Evolutionary conservation across 2,797 vertebrate species (phyloP).

Genomic region (Muraenolepis orangiensis): DNA sequence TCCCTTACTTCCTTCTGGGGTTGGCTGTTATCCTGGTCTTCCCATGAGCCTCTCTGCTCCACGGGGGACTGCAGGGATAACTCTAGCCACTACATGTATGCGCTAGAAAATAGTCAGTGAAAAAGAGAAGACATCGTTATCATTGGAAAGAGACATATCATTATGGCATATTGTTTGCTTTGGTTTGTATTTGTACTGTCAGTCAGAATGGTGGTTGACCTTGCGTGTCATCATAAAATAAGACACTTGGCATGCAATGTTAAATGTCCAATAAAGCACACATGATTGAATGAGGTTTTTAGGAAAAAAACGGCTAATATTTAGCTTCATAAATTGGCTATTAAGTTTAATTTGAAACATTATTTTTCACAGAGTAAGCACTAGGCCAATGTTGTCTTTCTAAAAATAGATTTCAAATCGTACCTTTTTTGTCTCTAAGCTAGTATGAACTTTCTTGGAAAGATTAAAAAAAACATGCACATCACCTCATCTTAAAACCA

Average conservation of each 20-base stretch:
- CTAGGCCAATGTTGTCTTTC: neutral
- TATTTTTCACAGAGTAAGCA: neutral
- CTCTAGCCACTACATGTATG: constrained; percentile 30
- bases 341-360: neutral
- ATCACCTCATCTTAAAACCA: no score
- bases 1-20: constrained; percentile 62
- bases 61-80: constrained; percentile 16
- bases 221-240: neutral
- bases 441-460: neutral
- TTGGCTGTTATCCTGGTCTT: constrained; percentile 58
- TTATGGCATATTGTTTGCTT: neutral
- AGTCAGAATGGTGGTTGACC: neutral
- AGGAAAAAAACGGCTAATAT: neutral
- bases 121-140: no score
- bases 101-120: neutral
- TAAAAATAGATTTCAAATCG: neutral
- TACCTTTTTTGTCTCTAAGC: neutral
- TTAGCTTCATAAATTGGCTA: neutral
- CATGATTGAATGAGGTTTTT: neutral
- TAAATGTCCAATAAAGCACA: neutral
- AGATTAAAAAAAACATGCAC: neutral
- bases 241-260: neutral
- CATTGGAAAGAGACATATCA: no score
- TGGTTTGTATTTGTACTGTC: neutral
- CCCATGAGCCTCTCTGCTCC: constrained; percentile 52